Base-by-base conservation (phyloP, 2,113 vertebrate genomes). In the Henicopernis longicauda region DNA sequence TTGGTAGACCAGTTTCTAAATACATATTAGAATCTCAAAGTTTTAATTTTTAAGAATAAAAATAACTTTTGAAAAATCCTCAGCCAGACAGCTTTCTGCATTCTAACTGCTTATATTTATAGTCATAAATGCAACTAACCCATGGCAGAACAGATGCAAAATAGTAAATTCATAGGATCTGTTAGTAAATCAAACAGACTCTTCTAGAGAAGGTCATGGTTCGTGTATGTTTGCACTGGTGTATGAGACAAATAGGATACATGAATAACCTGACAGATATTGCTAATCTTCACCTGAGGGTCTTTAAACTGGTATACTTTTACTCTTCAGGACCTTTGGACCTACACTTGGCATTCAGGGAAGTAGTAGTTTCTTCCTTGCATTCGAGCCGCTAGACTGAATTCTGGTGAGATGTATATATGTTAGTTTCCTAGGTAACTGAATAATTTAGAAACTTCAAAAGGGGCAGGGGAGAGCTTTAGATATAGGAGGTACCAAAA, bases 331-430 rank as follows among this genome's bases (percentile, higher is more conserved):
- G 42, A 66, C 19, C 16, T 70, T 74, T 73, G 14, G 26, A 61
- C 80, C 40, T 83, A 13, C 9, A 6, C 12, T 66, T 70, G 21
- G 5, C 20, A 19, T 65, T 63, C 44, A 19, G 11, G 15, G 16
- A 83, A 40, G 20, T 21, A 58, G 16, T 50, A 11, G 12, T 72
- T 72, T 38, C 4, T 54, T 92, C 18, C 19, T 79, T 70, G 42
- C 1, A 0, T 76, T 92, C 2, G 0, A 20, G 40, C 31, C 2
- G 6, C 20, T 69, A 5, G 4, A 14, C 19, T 49, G 40, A 57
- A 36, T 81, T 77, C 58, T 91, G 23, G 6, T 55, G 21, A 61
- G 27, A 55, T 19, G 5, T 5, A 13, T 77, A 78, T 26, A 13
- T 36, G 16, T 27, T 67, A 27, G 21, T 27, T 34, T 57, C 9